These are phyloP conservation scores for Megaceryle alcyon DNA, from an alignment of 2,797 vertebrate species.

Conservation along the genomic window DNA sequence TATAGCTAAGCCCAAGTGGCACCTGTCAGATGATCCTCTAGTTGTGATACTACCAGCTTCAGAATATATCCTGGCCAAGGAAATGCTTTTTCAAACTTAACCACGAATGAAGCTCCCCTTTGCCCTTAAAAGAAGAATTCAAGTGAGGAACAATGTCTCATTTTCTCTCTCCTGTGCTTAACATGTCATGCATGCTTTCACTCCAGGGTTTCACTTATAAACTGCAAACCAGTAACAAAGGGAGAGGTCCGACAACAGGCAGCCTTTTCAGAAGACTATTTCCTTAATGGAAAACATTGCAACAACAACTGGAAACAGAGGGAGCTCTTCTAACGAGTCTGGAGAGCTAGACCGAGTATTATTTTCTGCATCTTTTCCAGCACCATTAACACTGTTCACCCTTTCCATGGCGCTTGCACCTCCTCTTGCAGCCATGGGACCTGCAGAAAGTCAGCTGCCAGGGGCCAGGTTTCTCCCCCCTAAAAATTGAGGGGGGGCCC, in stretches of 20 bases:
- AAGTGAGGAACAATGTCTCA: accelerated
- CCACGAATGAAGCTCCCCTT: background rate
- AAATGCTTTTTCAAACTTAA: background rate
- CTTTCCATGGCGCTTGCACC: accelerated
- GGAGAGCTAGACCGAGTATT: accelerated
- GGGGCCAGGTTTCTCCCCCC: no score
- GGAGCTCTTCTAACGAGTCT: background rate
- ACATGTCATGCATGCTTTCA: accelerated
- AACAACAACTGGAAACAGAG: background rate
- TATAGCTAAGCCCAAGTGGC: background rate
- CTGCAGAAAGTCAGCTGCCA: no score
- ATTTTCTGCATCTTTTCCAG: background rate
- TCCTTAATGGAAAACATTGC: background rate
- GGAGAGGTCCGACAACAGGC: background rate
- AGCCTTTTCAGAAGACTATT: background rate
- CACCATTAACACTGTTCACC: accelerated
- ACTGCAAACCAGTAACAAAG: background rate
- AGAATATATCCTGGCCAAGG: background rate
- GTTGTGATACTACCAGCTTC: background rate
- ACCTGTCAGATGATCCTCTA: background rate
- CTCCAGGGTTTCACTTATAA: background rate
- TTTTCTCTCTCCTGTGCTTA: background rate
- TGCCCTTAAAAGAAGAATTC: background rate
- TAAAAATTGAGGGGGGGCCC: background rate
- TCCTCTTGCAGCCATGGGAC: background rate